A percentile compares a stretch with the other conserved stretches of the same genome.
Evolutionary conservation across 2,113 vertebrate species (phyloP).

Genomic region (Clarias gariepinus): DNA sequence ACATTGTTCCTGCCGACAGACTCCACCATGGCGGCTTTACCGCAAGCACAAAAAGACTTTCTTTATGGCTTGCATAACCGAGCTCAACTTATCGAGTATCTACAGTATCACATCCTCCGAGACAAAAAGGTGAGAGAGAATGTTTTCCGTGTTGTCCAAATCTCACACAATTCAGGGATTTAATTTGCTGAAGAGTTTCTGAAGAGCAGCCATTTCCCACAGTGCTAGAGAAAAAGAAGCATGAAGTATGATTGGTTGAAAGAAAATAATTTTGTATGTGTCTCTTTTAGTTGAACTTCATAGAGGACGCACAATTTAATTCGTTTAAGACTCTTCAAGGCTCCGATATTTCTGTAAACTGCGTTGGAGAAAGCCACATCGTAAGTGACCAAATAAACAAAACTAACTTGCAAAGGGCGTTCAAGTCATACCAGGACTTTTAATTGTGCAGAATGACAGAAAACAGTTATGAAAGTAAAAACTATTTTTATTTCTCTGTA

Average conservation of each 20-base stretch:
- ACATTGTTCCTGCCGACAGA: conserved; percentile 89
- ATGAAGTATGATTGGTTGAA: neutral
- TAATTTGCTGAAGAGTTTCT: neutral
- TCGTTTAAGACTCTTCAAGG: conserved; percentile 83
- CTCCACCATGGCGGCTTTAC: conserved; percentile 72
- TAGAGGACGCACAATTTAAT: conserved; percentile 65
- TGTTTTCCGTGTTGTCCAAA: neutral
- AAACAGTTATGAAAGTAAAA: too few species aligned
- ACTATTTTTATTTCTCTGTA: too few species aligned
- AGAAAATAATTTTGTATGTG: neutral
- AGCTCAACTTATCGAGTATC: conserved; percentile 77
- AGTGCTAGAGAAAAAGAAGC: neutral
- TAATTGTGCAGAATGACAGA: too few species aligned
- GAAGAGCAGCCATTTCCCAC: neutral
- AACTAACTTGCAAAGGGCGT: neutral
- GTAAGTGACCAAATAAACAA: conserved; percentile 70
- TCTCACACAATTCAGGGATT: neutral
- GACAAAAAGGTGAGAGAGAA: conserved; percentile 71
- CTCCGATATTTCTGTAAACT: conserved; percentile 78
- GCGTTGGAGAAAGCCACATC: conserved; percentile 70
- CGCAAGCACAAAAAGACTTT: conserved; percentile 80
- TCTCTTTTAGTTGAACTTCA: conserved; percentile 62
- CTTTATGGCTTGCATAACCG: conserved; percentile 79
- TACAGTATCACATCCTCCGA: conserved; percentile 87
- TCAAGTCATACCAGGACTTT: too few species aligned